phyloP scores from a whole-genome alignment of 1,140 invertebrate genomes.

The Zaprionus ornatus region DNA sequence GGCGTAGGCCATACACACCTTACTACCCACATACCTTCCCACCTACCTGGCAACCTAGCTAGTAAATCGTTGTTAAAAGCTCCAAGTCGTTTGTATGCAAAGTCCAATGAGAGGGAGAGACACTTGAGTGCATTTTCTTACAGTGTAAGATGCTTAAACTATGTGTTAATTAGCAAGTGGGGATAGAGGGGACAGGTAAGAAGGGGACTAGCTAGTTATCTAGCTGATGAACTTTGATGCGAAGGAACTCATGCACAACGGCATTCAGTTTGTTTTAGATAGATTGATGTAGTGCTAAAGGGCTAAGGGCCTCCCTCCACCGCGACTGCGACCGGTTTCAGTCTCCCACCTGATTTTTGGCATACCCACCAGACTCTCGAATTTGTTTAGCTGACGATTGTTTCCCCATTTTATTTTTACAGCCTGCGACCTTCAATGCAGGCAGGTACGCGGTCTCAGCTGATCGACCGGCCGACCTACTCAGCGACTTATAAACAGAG shows the following conservation, averaged over 20 bases:
- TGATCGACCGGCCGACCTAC: constrained; percentile 38
- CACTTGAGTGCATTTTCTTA: neutral
- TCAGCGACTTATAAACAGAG: constrained; percentile 47
- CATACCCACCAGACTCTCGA: constrained; percentile 10
- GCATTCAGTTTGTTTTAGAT: neutral
- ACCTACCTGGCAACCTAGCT: neutral
- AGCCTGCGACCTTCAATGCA: constrained; percentile 44
- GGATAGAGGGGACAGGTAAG: neutral
- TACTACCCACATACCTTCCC: neutral
- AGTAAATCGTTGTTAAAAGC: neutral
- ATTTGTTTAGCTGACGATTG: neutral
- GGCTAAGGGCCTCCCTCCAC: neutral
- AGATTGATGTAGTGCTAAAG: neutral
- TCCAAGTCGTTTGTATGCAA: constrained; percentile 6
- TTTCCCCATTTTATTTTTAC: constrained; percentile 36
- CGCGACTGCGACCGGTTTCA: neutral
- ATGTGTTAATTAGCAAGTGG: neutral
- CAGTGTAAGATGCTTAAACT: neutral
- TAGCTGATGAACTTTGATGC: neutral
- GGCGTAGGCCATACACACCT: neutral
- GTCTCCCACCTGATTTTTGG: constrained; percentile 9
- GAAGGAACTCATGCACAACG: neutral
- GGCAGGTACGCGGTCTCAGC: constrained; percentile 25
- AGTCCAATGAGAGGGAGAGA: constrained; percentile 8
- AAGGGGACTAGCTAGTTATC: neutral